Evolutionary conservation across 2,888 invertebrate species (phyloP), one percentile per base, ranked within the genome.

Genomic region (Thereva unica): DNA sequence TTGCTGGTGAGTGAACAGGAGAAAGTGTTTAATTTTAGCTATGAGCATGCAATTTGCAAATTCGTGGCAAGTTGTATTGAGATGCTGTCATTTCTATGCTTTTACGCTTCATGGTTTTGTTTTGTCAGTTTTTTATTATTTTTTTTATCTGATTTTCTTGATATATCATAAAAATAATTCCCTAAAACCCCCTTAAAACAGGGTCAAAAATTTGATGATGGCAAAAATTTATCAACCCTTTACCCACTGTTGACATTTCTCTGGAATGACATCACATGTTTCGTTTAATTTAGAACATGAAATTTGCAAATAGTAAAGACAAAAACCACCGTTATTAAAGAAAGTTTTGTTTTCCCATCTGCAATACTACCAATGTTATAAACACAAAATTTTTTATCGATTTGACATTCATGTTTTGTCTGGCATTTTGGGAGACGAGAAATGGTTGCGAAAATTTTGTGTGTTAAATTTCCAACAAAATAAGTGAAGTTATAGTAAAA

Each of bases 1-100:
- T 68, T 81, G 81, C 76, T 78, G 80, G 80, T 80, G 71, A 77
- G 78, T 45, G 5, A 2, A 64, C n/a, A 47, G 3, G n/a, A 8
- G 37, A 3, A 4, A 35, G 23, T 12, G 41, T 34, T 35, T 34
- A n/a, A 44, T 57, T 42, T 40, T 4, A 23, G 23, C 23, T 23
- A 23, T 23, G 23, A 23, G 23, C 23, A 23, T 23, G 23, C 23
- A 23, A 23, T 23, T 23, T 23, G 23, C 23, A 23, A 23, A 2
- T 23, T 23, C 23, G 23, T 23, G 23, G 23, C 23, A 23, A 23
- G 23, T 23, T 23, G 23, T 2, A 23, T 23, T 2, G 23, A n/a
- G n/a, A 23, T 23, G 23, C 23, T 23, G 23, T 23, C 23, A 23
- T 23, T 23, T 23, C 23, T 23, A 23, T 23, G 23, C 23, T 23